Conservation (phyloP, 2,888 invertebrate species). For the Trissonchulus sp. region DNA sequence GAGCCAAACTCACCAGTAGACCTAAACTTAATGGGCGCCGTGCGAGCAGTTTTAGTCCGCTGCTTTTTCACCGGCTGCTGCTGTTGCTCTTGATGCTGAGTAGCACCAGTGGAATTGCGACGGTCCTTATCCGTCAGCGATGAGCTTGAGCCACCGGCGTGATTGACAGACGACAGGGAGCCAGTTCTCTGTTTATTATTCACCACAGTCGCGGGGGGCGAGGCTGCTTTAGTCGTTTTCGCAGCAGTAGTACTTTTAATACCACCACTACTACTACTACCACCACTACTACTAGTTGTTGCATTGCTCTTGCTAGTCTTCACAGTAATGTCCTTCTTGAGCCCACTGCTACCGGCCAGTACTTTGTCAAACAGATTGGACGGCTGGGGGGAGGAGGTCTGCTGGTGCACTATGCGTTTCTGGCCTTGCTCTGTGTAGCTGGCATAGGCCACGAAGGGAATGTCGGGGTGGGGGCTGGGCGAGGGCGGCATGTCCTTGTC, state of each 20-base stretch:
- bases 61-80: not conserved
- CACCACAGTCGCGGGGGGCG: too few relatives aligned
- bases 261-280: not conserved
- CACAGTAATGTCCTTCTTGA: not conserved
- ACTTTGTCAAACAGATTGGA: not conserved
- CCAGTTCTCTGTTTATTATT: not conserved
- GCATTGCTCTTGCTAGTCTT: not conserved
- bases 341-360: not conserved
- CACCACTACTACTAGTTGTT: not conserved
- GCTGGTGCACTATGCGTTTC: not conserved
- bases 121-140: too few relatives aligned
- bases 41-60: not conserved
- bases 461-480: not conserved
- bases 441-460: constrained; percentile 1
- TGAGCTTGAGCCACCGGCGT: not conserved
- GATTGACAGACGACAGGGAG: not conserved
- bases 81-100: too few relatives aligned
- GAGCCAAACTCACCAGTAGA: not conserved
- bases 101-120: too few relatives aligned
- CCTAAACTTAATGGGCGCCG: not conserved
- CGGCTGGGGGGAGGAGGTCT: not conserved
- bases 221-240: too few relatives aligned
- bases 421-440: not conserved
- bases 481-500: not conserved
- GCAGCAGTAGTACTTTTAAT: not conserved